These are phyloP conservation scores for Nomada goodeniana DNA, from an alignment of 2,888 invertebrate species.

Conservation along the genomic window DNA sequence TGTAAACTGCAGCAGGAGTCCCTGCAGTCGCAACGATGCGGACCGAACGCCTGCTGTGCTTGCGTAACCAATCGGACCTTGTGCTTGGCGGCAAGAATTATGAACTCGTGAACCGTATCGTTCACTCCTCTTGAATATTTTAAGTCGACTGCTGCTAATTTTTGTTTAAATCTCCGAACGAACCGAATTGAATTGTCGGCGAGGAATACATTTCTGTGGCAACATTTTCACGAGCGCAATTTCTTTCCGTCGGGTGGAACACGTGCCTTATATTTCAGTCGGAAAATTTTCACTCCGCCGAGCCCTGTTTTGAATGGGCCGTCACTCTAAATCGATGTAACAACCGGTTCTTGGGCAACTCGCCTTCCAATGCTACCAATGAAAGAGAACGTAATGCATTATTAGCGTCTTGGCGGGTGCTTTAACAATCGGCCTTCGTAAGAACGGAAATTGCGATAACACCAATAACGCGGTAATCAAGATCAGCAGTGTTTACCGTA, in stretches of 20 bases:
- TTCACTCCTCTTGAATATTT: background rate
- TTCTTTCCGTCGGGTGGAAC: too few species aligned
- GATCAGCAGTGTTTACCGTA: conserved; percentile 43
- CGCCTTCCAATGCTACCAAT: conserved; percentile 39
- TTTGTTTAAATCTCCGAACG: too few species aligned
- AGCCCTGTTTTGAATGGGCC: conserved; percentile 12
- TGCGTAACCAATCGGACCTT: conserved; percentile 75
- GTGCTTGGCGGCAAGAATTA: conserved; percentile 57
- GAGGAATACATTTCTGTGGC: background rate
- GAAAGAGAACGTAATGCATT: conserved; percentile 60
- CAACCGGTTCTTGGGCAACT: conserved; percentile 60
- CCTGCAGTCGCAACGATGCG: conserved; percentile 56
- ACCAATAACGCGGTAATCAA: conserved; percentile 54
- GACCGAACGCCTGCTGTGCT: conserved; percentile 59
- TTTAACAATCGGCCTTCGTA: conserved; percentile 59
- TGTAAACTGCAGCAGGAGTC: conserved; percentile 62
- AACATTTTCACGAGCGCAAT: too few species aligned
- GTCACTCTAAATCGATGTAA: conserved; percentile 55
- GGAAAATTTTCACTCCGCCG: background rate
- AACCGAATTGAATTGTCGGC: background rate
- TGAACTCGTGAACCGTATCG: conserved; percentile 24
- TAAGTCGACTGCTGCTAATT: background rate
- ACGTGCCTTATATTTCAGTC: background rate
- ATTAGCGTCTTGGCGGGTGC: conserved; percentile 55
- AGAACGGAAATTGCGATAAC: conserved; percentile 63